Evolutionary conservation across 2,113 vertebrate species (phyloP).

Genomic region (Hippocampus comes): DNA sequence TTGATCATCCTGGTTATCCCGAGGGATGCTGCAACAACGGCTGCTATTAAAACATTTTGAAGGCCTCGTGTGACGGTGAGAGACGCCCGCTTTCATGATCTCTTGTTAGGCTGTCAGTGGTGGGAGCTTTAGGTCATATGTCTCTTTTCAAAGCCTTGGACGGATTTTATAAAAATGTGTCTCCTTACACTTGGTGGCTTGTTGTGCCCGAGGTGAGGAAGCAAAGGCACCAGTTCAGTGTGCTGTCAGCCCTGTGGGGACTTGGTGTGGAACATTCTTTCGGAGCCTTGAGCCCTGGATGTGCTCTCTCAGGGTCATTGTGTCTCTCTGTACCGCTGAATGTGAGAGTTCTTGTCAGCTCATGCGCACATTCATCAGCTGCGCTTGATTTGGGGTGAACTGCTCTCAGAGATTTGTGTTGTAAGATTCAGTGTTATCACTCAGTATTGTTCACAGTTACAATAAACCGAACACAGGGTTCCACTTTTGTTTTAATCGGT

Average conservation of each 20-base stretch:
- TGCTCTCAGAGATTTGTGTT: conserved; percentile 9
- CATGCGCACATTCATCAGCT: conserved; percentile 28
- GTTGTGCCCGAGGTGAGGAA: conserved; percentile 28
- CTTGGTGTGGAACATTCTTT: conserved; percentile 41
- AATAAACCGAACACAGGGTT: not conserved
- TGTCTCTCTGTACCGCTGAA: conserved; percentile 15
- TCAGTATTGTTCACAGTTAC: not conserved
- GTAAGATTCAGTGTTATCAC: conserved; percentile 6
- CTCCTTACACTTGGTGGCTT: conserved; percentile 21
- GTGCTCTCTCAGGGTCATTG: conserved; percentile 29
- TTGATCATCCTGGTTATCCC: conserved; percentile 41
- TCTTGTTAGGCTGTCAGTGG: conserved; percentile 4
- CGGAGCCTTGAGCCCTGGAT: conserved; percentile 35
- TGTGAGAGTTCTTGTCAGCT: conserved; percentile 37
- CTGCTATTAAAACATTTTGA: conserved; percentile 39
- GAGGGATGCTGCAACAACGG: conserved; percentile 16
- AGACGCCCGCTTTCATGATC: conserved; percentile 13
- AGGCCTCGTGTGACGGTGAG: conserved; percentile 22
- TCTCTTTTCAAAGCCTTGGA: conserved; percentile 38
- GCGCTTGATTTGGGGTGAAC: conserved; percentile 23
- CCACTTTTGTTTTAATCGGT: conserved; percentile 15
- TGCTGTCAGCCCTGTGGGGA: conserved; percentile 32
- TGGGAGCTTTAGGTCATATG: not conserved
- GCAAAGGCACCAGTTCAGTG: conserved; percentile 19
- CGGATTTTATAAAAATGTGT: conserved; percentile 11